Percentiles rank a stretch among this genome's conserved stretches.
These are phyloP conservation scores for Scaptomyza flava DNA, from an alignment of 2,888 invertebrate genomes.

Conservation along the genomic window DNA sequence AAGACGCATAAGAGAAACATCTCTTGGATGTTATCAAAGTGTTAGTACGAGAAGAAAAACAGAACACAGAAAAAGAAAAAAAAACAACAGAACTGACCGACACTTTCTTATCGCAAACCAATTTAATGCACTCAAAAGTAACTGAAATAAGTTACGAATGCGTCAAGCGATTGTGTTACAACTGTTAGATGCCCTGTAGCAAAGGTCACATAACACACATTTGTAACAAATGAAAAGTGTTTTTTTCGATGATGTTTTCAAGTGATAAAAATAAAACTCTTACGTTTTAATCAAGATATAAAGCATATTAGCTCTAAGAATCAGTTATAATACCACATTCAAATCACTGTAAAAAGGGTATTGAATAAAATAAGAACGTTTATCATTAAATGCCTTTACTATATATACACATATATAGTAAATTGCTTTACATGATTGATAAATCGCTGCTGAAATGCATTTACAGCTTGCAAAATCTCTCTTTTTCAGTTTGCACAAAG, in stretches of 20 bases:
- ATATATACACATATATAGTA: not conserved
- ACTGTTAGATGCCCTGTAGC: constrained; percentile 1
- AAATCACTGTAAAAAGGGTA: not conserved
- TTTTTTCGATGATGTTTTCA: not conserved
- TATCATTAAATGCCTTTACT: not conserved
- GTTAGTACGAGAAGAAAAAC: constrained; percentile 2
- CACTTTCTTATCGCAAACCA: constrained; percentile 59
- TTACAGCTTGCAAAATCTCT: constrained; percentile 1
- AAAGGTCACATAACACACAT: not conserved
- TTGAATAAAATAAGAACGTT: constrained; percentile 3
- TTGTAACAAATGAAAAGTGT: not conserved
- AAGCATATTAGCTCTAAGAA: not conserved
- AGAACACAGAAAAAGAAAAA: not conserved
- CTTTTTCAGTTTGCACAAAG: constrained; percentile 46
- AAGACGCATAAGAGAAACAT: not conserved
- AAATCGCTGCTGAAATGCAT: constrained; percentile 12
- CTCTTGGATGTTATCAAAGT: constrained; percentile 9
- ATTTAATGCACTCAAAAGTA: constrained; percentile 5
- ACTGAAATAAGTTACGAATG: constrained; percentile 9
- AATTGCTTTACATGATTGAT: constrained; percentile 13
- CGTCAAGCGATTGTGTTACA: not conserved
- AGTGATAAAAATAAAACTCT: not conserved
- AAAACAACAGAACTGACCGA: constrained; percentile 58
- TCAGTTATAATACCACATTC: not conserved
- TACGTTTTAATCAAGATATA: not conserved